phyloP scores from a whole-genome alignment of 92 coral and sea anemone species.

The Pocillopora grandis region DNA sequence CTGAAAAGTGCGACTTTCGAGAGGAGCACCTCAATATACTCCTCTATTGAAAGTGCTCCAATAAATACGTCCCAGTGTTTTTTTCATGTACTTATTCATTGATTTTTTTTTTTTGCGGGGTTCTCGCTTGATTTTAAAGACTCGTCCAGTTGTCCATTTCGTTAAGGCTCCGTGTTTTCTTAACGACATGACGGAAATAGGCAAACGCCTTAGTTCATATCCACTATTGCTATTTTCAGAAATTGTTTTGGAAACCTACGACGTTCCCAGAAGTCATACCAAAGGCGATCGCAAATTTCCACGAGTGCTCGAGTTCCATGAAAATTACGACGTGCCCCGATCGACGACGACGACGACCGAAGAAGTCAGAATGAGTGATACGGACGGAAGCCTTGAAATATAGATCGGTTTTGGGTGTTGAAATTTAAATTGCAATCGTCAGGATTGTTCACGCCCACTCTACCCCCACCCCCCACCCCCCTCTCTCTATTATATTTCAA shows the following conservation, averaged over 20 bases:
- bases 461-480: too few species aligned
- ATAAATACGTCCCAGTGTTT: too few species aligned
- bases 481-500: too few species aligned
- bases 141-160: too few species aligned
- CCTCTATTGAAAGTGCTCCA: too few species aligned
- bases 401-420: neutral
- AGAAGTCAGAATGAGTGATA: neutral
- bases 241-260: conserved; percentile 53
- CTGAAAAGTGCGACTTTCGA: too few species aligned
- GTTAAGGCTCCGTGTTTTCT: too few species aligned
- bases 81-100: too few species aligned
- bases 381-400: conserved; percentile 15
- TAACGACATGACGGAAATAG: neutral
- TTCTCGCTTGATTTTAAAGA: too few species aligned
- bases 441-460: too few species aligned
- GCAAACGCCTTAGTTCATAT: neutral
- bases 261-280: conserved; percentile 55
- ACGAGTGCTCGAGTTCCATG: conserved; percentile 18
- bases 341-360: conserved; percentile 4
- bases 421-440: neutral
- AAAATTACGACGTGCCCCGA: conserved; percentile 52
- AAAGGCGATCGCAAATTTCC: conserved; percentile 60
- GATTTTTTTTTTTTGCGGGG: too few species aligned
- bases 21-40: too few species aligned
- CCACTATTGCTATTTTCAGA: conserved; percentile 23